Conservation (phyloP, 2,797 vertebrate species). For the Diglossa cyanea region DNA sequence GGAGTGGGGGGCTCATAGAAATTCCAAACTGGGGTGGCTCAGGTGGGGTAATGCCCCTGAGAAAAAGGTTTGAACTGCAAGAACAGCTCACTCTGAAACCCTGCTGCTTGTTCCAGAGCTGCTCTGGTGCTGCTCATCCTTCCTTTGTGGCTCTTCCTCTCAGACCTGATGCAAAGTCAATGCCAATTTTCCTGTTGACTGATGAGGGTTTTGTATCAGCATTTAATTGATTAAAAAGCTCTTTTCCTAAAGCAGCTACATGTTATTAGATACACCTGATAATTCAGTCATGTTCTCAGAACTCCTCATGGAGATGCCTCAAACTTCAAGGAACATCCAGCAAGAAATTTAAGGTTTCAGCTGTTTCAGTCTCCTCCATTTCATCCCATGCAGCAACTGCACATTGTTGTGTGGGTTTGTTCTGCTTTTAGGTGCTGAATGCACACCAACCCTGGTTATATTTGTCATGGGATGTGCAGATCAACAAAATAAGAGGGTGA, state of each 20-base stretch:
- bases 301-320: neutral
- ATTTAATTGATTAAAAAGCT: neutral
- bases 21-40: neutral
- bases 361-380: neutral
- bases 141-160: neutral
- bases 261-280: neutral
- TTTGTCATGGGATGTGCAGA: neutral
- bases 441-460: neutral
- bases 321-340: neutral
- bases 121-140: neutral
- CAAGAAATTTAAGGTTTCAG: neutral
- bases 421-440: neutral
- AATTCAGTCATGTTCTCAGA: neutral
- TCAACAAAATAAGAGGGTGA: neutral
- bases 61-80: neutral
- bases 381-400: neutral
- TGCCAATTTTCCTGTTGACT: neutral
- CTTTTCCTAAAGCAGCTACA: neutral
- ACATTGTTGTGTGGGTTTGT: neutral
- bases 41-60: neutral
- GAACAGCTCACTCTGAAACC: neutral
- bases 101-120: neutral
- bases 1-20: neutral
- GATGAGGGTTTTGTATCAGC: neutral
- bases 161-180: neutral